Evolutionary conservation across 2,888 invertebrate species (phyloP).

Genomic region (Tipula helvola): DNA sequence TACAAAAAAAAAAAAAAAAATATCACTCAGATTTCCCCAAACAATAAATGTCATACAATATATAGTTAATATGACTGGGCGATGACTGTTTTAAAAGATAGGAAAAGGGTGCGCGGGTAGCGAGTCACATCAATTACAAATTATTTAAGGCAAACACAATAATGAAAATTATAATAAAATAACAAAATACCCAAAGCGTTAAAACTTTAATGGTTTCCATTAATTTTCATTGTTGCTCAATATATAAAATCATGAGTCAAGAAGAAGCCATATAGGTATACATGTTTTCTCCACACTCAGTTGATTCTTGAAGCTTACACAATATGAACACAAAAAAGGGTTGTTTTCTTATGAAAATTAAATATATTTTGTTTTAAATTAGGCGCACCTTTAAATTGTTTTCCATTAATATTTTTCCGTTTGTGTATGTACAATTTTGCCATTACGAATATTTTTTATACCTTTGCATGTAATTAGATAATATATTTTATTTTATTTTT

Average conservation of each 20-base stretch:
- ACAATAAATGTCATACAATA: neutral
- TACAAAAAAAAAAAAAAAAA: neutral
- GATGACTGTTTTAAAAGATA: neutral
- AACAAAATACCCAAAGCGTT: neutral
- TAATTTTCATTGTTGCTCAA: neutral
- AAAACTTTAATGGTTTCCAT: conserved; percentile 4
- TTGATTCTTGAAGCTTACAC: neutral
- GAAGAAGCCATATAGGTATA: neutral
- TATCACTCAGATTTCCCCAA: neutral
- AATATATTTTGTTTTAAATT: neutral
- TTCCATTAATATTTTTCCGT: conserved; percentile 4
- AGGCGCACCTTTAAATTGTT: neutral
- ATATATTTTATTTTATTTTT: neutral
- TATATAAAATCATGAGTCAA: neutral
- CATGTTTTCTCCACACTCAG: neutral
- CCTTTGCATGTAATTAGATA: conserved; percentile 4
- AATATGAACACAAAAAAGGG: neutral
- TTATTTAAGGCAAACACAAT: neutral
- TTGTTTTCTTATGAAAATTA: neutral
- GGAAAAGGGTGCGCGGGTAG: neutral
- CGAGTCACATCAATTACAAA: neutral
- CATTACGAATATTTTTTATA: neutral
- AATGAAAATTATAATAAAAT: neutral
- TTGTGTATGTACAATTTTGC: neutral
- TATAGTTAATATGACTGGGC: neutral